A percentile compares a stretch with the other conserved stretches of the same genome.
Evolutionary conservation across 2,888 invertebrate genomes (phyloP).

Genomic region (Biston stratarius): DNA sequence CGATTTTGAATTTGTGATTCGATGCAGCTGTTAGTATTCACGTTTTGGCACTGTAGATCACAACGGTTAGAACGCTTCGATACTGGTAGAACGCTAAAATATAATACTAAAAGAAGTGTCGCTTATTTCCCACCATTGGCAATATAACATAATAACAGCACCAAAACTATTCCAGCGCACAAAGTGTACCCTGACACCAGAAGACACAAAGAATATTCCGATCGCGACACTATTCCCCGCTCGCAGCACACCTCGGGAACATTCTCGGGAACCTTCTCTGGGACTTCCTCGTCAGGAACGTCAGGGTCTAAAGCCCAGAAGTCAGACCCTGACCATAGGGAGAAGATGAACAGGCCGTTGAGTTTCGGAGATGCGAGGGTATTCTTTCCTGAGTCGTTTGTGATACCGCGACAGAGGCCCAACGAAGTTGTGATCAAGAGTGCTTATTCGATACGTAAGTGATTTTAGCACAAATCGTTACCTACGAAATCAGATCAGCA

Average conservation of each 20-base stretch:
- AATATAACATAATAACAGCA: conserved; percentile 13
- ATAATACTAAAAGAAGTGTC: neutral
- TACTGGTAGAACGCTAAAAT: no score
- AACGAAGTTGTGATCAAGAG: conserved; percentile 70
- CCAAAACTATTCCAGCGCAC: conserved; percentile 66
- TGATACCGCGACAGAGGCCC: conserved; percentile 77
- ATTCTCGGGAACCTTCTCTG: conserved; percentile 78
- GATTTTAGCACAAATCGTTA: neutral
- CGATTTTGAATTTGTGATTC: no score
- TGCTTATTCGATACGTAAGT: conserved; percentile 79
- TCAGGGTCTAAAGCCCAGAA: conserved; percentile 78
- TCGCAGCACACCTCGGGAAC: conserved; percentile 77
- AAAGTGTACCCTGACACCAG: conserved; percentile 73
- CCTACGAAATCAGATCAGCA: neutral
- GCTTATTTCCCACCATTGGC: conserved; percentile 5
- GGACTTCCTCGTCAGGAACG: conserved; percentile 81
- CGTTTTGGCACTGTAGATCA: no score
- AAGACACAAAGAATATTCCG: conserved; percentile 72
- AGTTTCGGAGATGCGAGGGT: conserved; percentile 80
- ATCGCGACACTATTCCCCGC: conserved; percentile 66
- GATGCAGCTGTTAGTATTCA: no score
- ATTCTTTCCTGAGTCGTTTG: conserved; percentile 83
- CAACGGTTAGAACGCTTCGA: neutral
- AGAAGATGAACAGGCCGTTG: conserved; percentile 70
- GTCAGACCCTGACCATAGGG: conserved; percentile 42